Base-by-base conservation (phyloP, 1,140 invertebrate genomes). In the Euborellia annulipes region DNA sequence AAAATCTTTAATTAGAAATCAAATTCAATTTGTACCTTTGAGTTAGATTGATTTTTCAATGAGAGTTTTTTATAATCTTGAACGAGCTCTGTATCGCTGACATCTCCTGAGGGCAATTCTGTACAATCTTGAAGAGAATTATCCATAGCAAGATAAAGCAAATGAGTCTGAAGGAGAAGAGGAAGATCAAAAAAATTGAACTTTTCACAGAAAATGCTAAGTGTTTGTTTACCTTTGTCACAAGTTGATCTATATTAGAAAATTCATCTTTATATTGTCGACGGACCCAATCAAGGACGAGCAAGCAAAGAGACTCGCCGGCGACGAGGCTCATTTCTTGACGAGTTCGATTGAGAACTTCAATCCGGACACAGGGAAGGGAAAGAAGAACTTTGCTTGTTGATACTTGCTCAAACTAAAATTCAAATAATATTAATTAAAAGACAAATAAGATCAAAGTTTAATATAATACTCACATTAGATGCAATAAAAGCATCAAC, bases 1-100 rank as follows among this genome's bases (percentile, higher is more conserved):
- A 18, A n/a, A 32, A 14, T 18, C 23, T 9, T 19, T 16, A 44
- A 44, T 38, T 20, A 2, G 34, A 38, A 47, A 37, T 0, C 13
- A 40, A 11, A 46, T 19, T 36, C 11, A 16, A 11, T 30, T 36
- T 36, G 48, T 41, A 55, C 58, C 61, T 65, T 69, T 39, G 48
- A 51, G 45, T 56, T 62, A 50, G 55, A 52, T 53, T 62, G 54
- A 47, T 61, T 67, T 54, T 73, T 73, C 43, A 71, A 62, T 0
- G 73, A 72, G 62, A 77, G 60, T 52, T 78, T 79, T 54, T 85
- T 84, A 64, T 89, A 88, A 58, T 87, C 83, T 55, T 82, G 78
- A 6, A 88, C 76, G 36, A 84, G 70, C 51, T 85, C 82, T 2
- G 79, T 79, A 57, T 85, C 76, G 48, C 75, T 72, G 2, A 74